Evolutionary conservation across 2,888 invertebrate species (phyloP).

Genomic region (Labia minor): DNA sequence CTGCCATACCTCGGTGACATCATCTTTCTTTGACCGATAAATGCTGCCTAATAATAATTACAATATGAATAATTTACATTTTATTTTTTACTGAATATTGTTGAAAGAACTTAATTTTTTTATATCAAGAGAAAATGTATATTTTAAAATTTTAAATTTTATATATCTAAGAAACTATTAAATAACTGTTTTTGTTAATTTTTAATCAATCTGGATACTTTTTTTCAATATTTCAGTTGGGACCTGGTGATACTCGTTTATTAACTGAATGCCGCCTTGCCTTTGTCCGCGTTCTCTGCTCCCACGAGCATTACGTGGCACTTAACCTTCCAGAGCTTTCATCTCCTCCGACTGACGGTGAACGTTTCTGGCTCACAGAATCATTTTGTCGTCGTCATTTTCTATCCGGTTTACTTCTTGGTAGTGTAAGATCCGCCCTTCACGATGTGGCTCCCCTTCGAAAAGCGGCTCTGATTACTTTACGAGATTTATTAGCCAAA

Average conservation of each 20-base stretch:
- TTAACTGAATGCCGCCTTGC: conserved; percentile 86
- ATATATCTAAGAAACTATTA: too few species aligned
- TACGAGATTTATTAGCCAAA: conserved; percentile 82
- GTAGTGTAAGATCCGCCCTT: conserved; percentile 77
- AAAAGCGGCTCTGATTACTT: conserved; percentile 62
- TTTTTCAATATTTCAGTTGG: neutral
- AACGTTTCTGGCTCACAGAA: conserved; percentile 52
- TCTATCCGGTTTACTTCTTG: conserved; percentile 73
- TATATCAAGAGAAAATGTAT: too few species aligned
- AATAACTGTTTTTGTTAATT: too few species aligned
- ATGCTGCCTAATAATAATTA: too few species aligned
- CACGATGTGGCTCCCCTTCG: conserved; percentile 76
- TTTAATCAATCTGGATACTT: too few species aligned
- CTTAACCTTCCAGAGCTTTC: conserved; percentile 75
- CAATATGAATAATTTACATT: too few species aligned
- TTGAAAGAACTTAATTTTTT: too few species aligned
- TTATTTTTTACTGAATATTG: too few species aligned
- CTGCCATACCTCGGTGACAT: too few species aligned
- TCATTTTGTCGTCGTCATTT: conserved; percentile 88
- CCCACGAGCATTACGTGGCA: conserved; percentile 89
- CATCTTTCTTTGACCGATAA: too few species aligned
- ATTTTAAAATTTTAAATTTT: too few species aligned
- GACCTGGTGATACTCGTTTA: conserved; percentile 63
- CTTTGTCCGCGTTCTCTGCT: conserved; percentile 80
- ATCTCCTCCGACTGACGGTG: neutral